Conservation (phyloP, 2,888 invertebrate genomes). For the Diarsia brunnea region DNA sequence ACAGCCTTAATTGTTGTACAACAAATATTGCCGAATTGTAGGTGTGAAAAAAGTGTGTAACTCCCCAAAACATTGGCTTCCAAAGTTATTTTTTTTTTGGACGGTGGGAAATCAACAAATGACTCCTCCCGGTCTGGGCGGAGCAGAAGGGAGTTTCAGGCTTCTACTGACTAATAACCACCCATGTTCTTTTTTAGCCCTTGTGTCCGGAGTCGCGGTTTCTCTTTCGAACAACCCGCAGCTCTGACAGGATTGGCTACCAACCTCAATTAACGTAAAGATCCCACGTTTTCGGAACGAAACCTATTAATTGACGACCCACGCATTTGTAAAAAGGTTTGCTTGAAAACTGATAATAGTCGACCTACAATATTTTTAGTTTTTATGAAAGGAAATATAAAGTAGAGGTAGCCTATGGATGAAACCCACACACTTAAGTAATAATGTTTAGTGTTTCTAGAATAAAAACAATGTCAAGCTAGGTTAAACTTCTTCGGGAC, state of each 20-base stretch:
- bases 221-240: too few relatives aligned
- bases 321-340: conserved; percentile 8
- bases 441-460: background rate
- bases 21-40: background rate
- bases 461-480: background rate
- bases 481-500: background rate
- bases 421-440: background rate
- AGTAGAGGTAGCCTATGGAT: background rate
- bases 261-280: background rate
- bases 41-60: background rate
- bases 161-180: too few relatives aligned
- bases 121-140: too few relatives aligned
- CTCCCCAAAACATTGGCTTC: background rate
- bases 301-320: background rate
- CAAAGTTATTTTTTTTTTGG: background rate
- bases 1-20: background rate
- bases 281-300: background rate
- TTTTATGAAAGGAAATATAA: background rate
- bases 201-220: too few relatives aligned
- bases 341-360: background rate
- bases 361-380: background rate
- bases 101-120: too few relatives aligned
- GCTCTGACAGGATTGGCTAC: background rate
- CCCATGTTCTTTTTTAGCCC: too few relatives aligned
- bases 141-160: too few relatives aligned